A percentile compares a stretch with the other conserved stretches of the same genome.
Evolutionary conservation across 2,797 vertebrate genomes (phyloP).

Genomic region (Dallia pectoralis): DNA sequence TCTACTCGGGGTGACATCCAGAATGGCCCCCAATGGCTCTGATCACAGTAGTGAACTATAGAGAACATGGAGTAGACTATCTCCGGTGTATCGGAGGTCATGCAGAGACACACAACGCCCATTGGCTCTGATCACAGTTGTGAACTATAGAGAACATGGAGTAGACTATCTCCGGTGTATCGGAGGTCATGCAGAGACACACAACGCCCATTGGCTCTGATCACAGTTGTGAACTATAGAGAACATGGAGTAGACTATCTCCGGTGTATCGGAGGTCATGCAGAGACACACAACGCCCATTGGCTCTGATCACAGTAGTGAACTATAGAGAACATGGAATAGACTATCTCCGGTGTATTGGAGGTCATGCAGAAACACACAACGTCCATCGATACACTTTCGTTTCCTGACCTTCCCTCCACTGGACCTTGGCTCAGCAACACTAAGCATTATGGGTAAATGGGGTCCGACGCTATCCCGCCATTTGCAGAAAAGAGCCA

Average conservation of each 20-base stretch:
- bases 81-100: not conserved
- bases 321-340: not conserved
- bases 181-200: not conserved
- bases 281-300: not conserved
- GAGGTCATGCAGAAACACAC: not conserved
- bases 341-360: not conserved
- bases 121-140: not conserved
- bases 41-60: not conserved
- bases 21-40: not conserved
- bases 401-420: constrained; percentile 36
- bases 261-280: not conserved
- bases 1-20: too few species aligned
- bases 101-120: not conserved
- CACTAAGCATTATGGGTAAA: constrained; percentile 46
- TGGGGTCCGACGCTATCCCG: constrained; percentile 12
- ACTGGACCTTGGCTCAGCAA: not conserved
- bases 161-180: not conserved
- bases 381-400: constrained; percentile 20
- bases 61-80: not conserved
- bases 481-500: constrained; percentile 55
- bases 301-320: not conserved
- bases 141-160: not conserved
- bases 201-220: not conserved
- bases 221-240: not conserved
- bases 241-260: not conserved